Evolutionary conservation across 2,113 vertebrate species (phyloP), one percentile per base, ranked within the genome.

Genomic region (Mormyrus iriodes): DNA sequence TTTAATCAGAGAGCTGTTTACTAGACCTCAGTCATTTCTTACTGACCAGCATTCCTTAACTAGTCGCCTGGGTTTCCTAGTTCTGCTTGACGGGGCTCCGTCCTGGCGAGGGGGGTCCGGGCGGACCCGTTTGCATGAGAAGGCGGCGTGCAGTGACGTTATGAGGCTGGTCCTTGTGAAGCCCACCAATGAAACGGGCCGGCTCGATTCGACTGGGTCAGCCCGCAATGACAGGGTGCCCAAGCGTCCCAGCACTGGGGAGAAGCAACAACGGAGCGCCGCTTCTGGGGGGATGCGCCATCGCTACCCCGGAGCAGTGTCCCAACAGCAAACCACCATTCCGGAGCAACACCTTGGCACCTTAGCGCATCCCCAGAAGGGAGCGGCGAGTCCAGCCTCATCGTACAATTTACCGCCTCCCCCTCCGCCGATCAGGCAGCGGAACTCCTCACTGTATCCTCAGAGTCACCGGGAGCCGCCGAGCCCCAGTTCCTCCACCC

Each of bases 201-300:
- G 92, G 92, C 93, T 92, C 93, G 94, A 94, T 94, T 95, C 94
- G 94, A 93, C 93, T 91, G 94, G 93, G 95, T 94, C 93, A 89
- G 93, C 93, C 93, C 93, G 94, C 93, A 89, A 95, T 95, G 95
- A 94, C 89, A 93, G 94, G 94, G 94, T 91, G 92, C 92, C 93
- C 94, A 94, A 94, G 95, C 93, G 89, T 79, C 92, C 91, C 92
- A 93, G 92, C 93, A 93, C 93, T 92, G 90, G 94, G 94, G 94
- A 94, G 94, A 95, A 93, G 93, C 91, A 92, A 93, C 93, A 94
- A 92, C 93, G 91, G 90, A 94, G 94, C 95, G 93, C 91, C 94
- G 94, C 94, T 94, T 94, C 94, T 94, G 94, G 89, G 94, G 95
- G 95, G 94, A 96, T 96, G 95, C 95, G 94, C 93, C 93, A 95